Evolutionary conservation across 92 coral and sea anemone species (phyloP).

Genomic region (Porites lobata): DNA sequence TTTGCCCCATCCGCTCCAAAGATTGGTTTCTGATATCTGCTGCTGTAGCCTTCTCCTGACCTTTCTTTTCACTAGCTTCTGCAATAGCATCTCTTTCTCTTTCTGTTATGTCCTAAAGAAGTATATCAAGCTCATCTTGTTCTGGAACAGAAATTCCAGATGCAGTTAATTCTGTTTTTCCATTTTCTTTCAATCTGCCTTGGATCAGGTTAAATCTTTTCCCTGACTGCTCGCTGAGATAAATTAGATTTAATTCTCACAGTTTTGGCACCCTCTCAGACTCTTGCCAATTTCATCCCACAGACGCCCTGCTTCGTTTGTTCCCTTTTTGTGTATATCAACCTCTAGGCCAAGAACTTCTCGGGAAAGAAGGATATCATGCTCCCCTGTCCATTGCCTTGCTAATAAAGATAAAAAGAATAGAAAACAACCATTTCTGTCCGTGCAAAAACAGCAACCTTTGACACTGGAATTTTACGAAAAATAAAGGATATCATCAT

Average conservation of each 20-base stretch:
- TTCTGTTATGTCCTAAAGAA: conserved; percentile 17
- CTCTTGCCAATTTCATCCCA: conserved; percentile 22
- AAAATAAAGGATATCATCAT: neutral
- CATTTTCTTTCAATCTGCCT: conserved; percentile 32
- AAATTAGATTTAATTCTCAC: conserved; percentile 17
- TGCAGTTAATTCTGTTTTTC: conserved; percentile 29
- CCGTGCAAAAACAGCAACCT: conserved; percentile 1
- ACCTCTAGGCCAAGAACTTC: conserved; percentile 31
- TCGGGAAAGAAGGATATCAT: conserved; percentile 36
- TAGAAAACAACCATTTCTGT: conserved; percentile 5
- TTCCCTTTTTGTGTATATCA: conserved; percentile 29
- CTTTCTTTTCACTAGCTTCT: conserved; percentile 22
- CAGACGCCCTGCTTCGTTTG: conserved; percentile 21
- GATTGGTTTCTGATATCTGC: conserved; percentile 37
- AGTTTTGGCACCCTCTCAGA: conserved; percentile 9
- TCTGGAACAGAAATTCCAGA: conserved; percentile 40
- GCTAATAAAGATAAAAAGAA: conserved; percentile 10
- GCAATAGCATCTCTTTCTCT: conserved; percentile 20
- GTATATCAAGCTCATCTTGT: conserved; percentile 37
- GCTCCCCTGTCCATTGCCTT: conserved; percentile 31
- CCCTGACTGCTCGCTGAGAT: conserved; percentile 40
- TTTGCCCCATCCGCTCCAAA: conserved; percentile 51
- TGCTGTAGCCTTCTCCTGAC: conserved; percentile 46
- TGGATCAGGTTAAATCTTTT: conserved; percentile 34
- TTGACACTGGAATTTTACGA: neutral